These are phyloP conservation scores for Ceyx erithaca DNA, from an alignment of 2,797 vertebrate genomes.

Conservation along the genomic window DNA sequence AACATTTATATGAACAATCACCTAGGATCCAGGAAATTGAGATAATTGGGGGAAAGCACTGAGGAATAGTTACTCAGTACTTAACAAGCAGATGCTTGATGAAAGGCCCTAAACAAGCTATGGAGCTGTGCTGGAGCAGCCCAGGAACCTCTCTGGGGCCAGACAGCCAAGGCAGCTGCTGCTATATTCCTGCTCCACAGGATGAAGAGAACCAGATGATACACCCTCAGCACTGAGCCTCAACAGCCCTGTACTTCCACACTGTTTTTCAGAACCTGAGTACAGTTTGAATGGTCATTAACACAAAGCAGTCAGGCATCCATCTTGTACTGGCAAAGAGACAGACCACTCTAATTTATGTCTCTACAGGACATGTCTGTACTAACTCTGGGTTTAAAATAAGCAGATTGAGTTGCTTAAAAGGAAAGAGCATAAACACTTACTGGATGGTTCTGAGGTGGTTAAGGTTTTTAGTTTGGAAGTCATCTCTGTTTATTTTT, in stretches of 20 bases:
- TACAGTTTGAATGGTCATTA: background rate
- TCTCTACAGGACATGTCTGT: background rate
- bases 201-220: background rate
- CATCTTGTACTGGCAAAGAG: background rate
- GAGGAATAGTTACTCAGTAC: background rate
- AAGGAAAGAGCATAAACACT: background rate
- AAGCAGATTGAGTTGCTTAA: background rate
- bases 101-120: background rate
- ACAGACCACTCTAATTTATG: background rate
- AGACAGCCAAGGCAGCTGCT: background rate
- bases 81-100: background rate
- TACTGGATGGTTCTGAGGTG: background rate
- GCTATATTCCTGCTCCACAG: rapidly evolving
- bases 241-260: background rate
- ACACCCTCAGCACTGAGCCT: background rate
- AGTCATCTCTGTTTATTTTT: background rate
- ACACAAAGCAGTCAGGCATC: background rate
- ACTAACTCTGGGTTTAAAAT: background rate
- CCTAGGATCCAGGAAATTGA: background rate
- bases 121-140: background rate
- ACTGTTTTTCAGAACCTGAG: background rate
- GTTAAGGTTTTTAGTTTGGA: background rate
- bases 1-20: background rate
- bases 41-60: background rate
- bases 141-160: background rate